Base-by-base conservation (phyloP, 2,797 vertebrate genomes). In the Poecile montanus region DNA sequence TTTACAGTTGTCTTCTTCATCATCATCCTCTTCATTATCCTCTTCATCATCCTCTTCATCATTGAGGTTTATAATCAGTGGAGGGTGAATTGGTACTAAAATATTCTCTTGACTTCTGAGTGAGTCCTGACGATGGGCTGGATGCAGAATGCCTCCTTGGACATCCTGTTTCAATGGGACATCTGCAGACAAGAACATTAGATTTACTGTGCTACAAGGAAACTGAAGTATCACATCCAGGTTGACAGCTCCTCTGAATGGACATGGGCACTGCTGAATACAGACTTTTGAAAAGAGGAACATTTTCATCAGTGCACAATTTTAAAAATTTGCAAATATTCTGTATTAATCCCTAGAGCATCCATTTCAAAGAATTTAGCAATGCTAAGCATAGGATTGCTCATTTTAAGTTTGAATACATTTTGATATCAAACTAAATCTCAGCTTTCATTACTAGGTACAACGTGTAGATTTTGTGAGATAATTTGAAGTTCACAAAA, bases 1-100 rank as follows among this genome's bases (percentile, higher is more conserved):
- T 85, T 97, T 94, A 98, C 98, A 84, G 48, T 72, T 95, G 61
- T 94, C 87, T 21, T 93, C 95, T 77, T 94, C 91, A 3, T 92
- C 83, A 21, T 63, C 21, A 7, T 81, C 96, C 20, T 97, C 93
- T 61, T 92, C 89, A 45, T 95, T 91, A 0, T 97, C 95, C 1
- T 97, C 96, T 19, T 98, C 98, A 6, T 98, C 97, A 7, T 98
- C 97, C 5, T 97, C 94, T 21, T 97, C 90, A 30, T 98, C 91
- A 27, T 71, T 96, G 50, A 97, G 89, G 65, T 96, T 96, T 89
- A 98, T 97, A 82, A 98, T 95, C 85, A 98, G 68, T 36, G 98
- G 97, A 88, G 97, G 94, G 38, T 98, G 97, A 91, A 97, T 95
- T 23, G 97, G 97, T 63, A 87, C 54, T 53, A 94, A 92, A 92